Conservation (phyloP, 2,797 vertebrate species). For the Ctenochaetus hawaiiensis region DNA sequence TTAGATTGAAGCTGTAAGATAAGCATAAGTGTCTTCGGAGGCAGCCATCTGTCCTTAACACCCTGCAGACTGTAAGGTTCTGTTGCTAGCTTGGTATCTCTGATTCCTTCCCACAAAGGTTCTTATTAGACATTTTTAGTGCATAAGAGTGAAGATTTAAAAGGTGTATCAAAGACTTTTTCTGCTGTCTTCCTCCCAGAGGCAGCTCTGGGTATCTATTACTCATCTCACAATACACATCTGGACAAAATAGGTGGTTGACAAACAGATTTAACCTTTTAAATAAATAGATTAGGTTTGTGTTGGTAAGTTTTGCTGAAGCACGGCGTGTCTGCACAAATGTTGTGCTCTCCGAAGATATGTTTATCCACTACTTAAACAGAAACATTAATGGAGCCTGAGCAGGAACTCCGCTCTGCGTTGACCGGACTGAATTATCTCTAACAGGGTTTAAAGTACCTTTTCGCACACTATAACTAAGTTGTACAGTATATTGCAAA, state of each 20-base stretch:
- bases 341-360: background rate
- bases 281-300: background rate
- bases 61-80: no score
- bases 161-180: background rate
- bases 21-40: no score
- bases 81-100: no score
- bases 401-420: background rate
- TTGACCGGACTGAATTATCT: constrained; percentile 21
- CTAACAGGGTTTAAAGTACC: constrained; percentile 23
- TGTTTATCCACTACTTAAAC: background rate
- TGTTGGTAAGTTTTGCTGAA: background rate
- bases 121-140: no score
- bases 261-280: background rate
- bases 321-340: background rate
- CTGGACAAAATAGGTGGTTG: background rate
- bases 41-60: no score
- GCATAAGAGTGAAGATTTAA: background rate
- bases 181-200: background rate
- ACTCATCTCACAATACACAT: background rate
- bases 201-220: no score
- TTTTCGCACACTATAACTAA: background rate
- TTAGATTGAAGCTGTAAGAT: background rate
- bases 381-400: background rate
- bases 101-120: no score
- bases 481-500: background rate